phyloP scores from a whole-genome alignment of 2,797 vertebrate species.

The Leptoclinus maculatus region DNA sequence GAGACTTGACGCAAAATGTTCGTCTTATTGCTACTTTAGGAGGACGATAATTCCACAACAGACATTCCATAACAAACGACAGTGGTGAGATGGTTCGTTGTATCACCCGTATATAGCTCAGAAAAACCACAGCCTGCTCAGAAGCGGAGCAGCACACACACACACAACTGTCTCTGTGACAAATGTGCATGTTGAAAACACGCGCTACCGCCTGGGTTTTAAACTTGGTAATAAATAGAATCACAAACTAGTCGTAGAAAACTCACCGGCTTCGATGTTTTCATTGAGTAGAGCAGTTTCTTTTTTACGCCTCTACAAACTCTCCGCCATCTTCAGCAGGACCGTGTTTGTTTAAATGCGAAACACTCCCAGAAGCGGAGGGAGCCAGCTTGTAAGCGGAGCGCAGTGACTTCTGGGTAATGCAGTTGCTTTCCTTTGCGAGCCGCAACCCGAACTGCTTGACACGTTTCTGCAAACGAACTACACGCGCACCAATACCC shows the following conservation, averaged over 20 bases:
- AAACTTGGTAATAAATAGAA: slow-evolving; percentile 26
- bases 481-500: slow-evolving; percentile 84
- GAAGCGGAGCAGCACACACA: slow-evolving; percentile 63
- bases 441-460: not conserved
- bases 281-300: slow-evolving; percentile 84
- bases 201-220: not conserved
- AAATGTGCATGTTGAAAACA: slow-evolving; percentile 41
- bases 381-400: slow-evolving; percentile 78
- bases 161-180: slow-evolving; percentile 48
- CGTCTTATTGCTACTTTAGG: not conserved
- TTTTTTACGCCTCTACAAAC: slow-evolving; percentile 85
- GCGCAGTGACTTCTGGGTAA: slow-evolving; percentile 82
- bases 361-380: slow-evolving; percentile 90
- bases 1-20: fast-evolving
- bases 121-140: slow-evolving; percentile 69
- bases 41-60: not conserved
- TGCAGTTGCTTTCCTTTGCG: slow-evolving; percentile 72
- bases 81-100: slow-evolving; percentile 63
- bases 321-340: slow-evolving; percentile 95
- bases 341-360: slow-evolving; percentile 94
- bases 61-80: slow-evolving; percentile 59
- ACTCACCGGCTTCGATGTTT: slow-evolving; percentile 86
- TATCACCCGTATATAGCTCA: slow-evolving; percentile 63
- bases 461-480: slow-evolving; percentile 52
- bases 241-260: slow-evolving; percentile 9